A percentile compares a stretch with the other conserved stretches of the same genome.
phyloP scores from a whole-genome alignment of 1,140 invertebrate genomes.

The Procambarus virginalis region DNA sequence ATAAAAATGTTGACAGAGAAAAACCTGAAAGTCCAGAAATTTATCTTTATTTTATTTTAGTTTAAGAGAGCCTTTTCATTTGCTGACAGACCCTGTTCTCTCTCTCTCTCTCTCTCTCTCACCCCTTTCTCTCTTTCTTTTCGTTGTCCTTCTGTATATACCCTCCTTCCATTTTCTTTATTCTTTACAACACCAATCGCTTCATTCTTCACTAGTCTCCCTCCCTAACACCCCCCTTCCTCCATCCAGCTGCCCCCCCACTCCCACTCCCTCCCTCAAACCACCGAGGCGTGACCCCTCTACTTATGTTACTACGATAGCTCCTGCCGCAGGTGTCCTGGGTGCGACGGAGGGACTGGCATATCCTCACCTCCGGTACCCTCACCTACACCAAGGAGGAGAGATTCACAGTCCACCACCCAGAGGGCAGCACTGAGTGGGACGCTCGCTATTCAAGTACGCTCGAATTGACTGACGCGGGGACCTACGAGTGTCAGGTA shows the following conservation, averaged over 20 bases:
- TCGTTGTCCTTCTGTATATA: too few relatives aligned
- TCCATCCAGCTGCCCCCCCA: not conserved
- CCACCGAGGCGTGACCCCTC: not conserved
- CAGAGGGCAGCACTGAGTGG: slow-evolving; percentile 76
- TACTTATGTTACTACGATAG: slow-evolving; percentile 15
- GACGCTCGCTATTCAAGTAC: slow-evolving; percentile 61
- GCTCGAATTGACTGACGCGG: slow-evolving; percentile 76
- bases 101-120: too few relatives aligned
- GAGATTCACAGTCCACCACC: slow-evolving; percentile 79
- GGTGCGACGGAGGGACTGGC: slow-evolving; percentile 89
- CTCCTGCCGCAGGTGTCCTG: slow-evolving; percentile 80
- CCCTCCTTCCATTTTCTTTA: not conserved
- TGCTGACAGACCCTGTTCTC: too few relatives aligned
- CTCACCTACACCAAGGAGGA: slow-evolving; percentile 93
- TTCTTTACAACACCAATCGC: not conserved
- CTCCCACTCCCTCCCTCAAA: not conserved
- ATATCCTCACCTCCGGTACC: slow-evolving; percentile 92
- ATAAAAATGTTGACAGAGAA: too few relatives aligned
- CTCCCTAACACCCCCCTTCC: not conserved
- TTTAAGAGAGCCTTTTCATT: too few relatives aligned
- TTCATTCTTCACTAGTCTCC: not conserved
- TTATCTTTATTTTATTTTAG: too few relatives aligned
- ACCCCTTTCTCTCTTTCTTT: too few relatives aligned
- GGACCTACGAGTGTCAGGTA: slow-evolving; percentile 78
- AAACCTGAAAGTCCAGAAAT: too few relatives aligned